These are phyloP conservation scores for Dicentrarchus labrax DNA, from an alignment of 2,113 vertebrate genomes.

Conservation along the genomic window DNA sequence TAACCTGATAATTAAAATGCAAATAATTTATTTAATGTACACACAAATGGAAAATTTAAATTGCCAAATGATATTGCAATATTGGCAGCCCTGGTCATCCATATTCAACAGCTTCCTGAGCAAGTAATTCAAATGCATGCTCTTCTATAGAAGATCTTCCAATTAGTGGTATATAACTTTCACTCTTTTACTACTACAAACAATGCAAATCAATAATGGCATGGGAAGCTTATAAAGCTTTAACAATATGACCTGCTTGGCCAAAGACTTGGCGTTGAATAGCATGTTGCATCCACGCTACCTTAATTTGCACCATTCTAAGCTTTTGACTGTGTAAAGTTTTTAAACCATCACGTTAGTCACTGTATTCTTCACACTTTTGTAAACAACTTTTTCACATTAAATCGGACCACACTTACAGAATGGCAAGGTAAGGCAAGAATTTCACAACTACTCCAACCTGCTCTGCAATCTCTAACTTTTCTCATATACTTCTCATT, in stretches of 20 bases:
- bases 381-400: constrained; percentile 88
- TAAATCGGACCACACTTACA: constrained; percentile 89
- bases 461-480: constrained; percentile 80
- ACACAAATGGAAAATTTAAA: not conserved
- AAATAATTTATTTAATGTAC: not conserved
- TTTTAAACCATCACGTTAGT: constrained; percentile 81
- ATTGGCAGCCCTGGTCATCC: constrained; percentile 24
- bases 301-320: constrained; percentile 78
- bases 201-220: not conserved
- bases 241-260: not conserved
- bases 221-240: constrained; percentile 12
- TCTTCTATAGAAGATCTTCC: not conserved
- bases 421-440: constrained; percentile 89
- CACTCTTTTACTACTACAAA: not conserved
- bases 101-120: not conserved
- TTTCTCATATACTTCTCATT: constrained; percentile 63
- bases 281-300: constrained; percentile 75
- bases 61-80: not conserved
- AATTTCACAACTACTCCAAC: constrained; percentile 80
- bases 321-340: constrained; percentile 81
- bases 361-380: constrained; percentile 86
- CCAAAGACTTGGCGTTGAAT: not conserved
- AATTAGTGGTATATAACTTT: not conserved
- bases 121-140: constrained; percentile 43
- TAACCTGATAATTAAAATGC: not conserved